Evolutionary conservation across 2,113 vertebrate genomes (phyloP).

Genomic region (Hyla sarda): DNA sequence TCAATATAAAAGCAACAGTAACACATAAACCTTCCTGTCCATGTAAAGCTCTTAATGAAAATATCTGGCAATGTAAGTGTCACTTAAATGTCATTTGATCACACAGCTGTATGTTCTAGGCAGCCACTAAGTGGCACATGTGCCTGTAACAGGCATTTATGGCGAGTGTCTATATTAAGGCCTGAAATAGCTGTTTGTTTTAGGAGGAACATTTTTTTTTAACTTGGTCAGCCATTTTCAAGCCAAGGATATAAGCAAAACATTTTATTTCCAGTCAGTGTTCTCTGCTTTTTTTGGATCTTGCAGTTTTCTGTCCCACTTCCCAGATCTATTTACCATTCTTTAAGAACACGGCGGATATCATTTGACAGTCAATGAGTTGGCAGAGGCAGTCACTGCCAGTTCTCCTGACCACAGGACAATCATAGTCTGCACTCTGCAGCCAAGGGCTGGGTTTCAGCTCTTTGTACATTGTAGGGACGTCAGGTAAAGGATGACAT

Average conservation of each 20-base stretch:
- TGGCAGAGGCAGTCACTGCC: constrained; percentile 2
- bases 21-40: too few species aligned
- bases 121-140: constrained; percentile 1
- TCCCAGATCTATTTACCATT: constrained; percentile 47
- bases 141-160: neutral
- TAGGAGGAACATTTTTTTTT: constrained; percentile 18
- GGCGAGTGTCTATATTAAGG: constrained; percentile 17
- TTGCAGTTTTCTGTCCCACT: constrained; percentile 35
- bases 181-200: constrained; percentile 29
- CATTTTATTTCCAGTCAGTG: constrained; percentile 43
- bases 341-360: constrained; percentile 21
- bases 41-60: neutral
- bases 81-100: neutral
- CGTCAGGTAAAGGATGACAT: constrained; percentile 8
- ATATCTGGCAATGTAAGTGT: neutral
- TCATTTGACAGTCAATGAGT: constrained; percentile 46
- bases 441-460: constrained; percentile 1
- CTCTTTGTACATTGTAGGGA: constrained; percentile 5
- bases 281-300: constrained; percentile 51
- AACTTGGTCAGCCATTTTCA: constrained; percentile 47
- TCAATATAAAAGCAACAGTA: too few species aligned
- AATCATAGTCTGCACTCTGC: neutral
- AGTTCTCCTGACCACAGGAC: constrained; percentile 41
- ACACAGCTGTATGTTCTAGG: neutral
- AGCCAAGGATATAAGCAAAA: constrained; percentile 35